Evolutionary conservation across 1,140 invertebrate species (phyloP), one percentile per base, ranked within the genome.

Genomic region (Luehdorfia chinensis): DNA sequence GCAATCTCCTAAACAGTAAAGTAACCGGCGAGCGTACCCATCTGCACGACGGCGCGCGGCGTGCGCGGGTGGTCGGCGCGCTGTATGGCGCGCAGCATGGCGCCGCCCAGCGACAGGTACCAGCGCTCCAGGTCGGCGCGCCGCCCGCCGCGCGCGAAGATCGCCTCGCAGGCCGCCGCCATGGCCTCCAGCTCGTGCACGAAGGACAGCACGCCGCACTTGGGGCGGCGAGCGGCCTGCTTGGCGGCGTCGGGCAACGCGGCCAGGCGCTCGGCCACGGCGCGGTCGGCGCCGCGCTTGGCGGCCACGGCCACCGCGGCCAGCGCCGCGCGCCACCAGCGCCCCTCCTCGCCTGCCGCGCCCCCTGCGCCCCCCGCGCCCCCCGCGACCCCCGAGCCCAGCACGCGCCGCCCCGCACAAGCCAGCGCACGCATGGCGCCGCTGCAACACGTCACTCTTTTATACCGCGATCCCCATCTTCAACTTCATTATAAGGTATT

Each of bases 41-140:
- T 96, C 87, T 96, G 95, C 23, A 99, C 91, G 30, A 99, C 96
- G 89, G 98, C 94, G 36, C 92, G 91, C 8, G 97, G 98, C 13
- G 97, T 98, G 88, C 97, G 98, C 47, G 93, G 92, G 79, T 98
- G 96, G 66, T 97, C 96, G 43, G 89, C 89, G 16, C 95, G 92
- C 55, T 96, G 93, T 9, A 92, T 87, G 5, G 91, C 93, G 59
- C 95, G 93, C 87, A 97, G 94, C 87, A 99, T 95, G n/a, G 92
- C 93, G 50, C 88, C 89, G 1, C 97, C 91, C 41, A 99, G 87
- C 79, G 94, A 91, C 4, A 91, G 90, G 83, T 99, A 98, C 74
- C 97, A 98, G 71, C 98, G 97, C 68, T 99, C 97, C 48, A 99
- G 90, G 87, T 99, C 97, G n/a, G 94, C 92, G 60, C 96, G 92